Evolutionary conservation across 1,140 invertebrate genomes (phyloP).

Genomic region (Brachionus manjavacas): DNA sequence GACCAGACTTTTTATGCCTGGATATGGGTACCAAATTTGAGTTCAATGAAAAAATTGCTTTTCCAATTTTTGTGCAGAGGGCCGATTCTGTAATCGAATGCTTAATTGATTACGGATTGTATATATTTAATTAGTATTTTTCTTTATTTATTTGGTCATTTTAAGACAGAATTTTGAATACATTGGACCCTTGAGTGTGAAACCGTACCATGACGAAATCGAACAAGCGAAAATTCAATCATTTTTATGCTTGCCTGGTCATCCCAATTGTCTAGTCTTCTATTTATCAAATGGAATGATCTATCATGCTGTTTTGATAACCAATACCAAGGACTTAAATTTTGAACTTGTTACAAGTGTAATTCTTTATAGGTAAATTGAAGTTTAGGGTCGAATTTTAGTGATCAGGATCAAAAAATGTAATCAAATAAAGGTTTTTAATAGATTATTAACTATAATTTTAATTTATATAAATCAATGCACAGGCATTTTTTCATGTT

Average conservation of each 20-base stretch:
- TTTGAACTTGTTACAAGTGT: neutral
- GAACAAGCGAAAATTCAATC: neutral
- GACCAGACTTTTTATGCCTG: neutral
- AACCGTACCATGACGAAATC: neutral
- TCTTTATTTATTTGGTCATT: neutral
- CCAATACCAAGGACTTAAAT: neutral
- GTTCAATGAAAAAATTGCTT: neutral
- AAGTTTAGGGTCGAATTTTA: too few species aligned
- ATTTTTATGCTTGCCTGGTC: neutral
- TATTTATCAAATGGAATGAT: neutral
- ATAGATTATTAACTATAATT: too few species aligned
- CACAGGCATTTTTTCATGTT: too few species aligned
- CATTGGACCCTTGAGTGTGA: neutral
- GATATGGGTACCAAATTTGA: slow-evolving; percentile 20
- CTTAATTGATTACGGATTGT: neutral
- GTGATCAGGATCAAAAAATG: too few species aligned
- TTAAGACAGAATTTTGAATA: neutral
- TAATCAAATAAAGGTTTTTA: too few species aligned
- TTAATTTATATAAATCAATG: neutral
- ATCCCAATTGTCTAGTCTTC: neutral
- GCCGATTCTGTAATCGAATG: neutral
- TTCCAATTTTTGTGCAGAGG: neutral
- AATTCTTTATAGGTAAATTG: neutral
- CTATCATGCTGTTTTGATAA: slow-evolving; percentile 1
- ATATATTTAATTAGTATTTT: neutral